Conservation (phyloP, 2,888 invertebrate genomes). For the Aplocera efformata region DNA sequence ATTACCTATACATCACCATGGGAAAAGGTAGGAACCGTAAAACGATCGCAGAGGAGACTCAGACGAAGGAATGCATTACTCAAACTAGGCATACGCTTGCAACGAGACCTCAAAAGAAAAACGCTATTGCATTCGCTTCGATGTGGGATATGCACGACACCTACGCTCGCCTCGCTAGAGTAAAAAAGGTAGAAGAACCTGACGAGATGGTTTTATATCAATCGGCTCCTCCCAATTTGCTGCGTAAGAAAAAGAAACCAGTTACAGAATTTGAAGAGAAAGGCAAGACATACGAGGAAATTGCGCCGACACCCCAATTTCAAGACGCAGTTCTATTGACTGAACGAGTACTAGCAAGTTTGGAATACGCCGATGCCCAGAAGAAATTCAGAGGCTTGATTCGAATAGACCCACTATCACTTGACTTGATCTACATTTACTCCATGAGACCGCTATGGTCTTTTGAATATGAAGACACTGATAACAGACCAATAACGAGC, state of each 20-base stretch:
- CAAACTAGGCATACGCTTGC: constrained; percentile 84
- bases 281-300: constrained; percentile 51
- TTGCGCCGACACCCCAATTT: constrained; percentile 65
- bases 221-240: constrained; percentile 49
- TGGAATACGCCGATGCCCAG: constrained; percentile 83
- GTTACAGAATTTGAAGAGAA: constrained; percentile 13
- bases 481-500: constrained; percentile 79
- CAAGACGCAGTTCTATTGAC: constrained; percentile 83
- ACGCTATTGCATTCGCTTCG: constrained; percentile 84
- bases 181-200: constrained; percentile 45
- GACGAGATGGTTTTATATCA: constrained; percentile 74
- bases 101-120: constrained; percentile 72
- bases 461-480: constrained; percentile 74
- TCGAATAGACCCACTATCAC: constrained; percentile 81
- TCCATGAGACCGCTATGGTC: constrained; percentile 84
- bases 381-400: constrained; percentile 85
- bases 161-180: constrained; percentile 69
- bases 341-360: constrained; percentile 86
- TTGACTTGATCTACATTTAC: constrained; percentile 84
- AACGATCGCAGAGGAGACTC: constrained; percentile 84
- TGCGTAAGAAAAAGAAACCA: constrained; percentile 48
- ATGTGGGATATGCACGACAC: constrained; percentile 90
- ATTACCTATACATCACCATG: constrained; percentile 83
- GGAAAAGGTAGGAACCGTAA: constrained; percentile 85
- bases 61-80: constrained; percentile 81